These are phyloP conservation scores for Cavia porcellus DNA, from an alignment of 2,113 vertebrate genomes.

Conservation along the genomic window DNA sequence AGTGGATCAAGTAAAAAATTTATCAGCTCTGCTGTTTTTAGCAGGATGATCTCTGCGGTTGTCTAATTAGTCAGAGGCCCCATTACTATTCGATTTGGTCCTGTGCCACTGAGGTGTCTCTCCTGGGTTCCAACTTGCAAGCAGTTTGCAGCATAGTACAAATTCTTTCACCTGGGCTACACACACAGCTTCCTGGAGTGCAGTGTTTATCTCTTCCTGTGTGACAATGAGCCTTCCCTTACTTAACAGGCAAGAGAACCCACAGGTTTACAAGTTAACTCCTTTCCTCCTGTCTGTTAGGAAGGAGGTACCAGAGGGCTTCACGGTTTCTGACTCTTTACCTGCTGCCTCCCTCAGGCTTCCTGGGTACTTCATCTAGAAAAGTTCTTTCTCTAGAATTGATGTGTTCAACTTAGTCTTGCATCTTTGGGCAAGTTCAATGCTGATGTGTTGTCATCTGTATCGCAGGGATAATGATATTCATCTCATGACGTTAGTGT, in stretches of 20 bases:
- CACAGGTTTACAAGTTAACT: accelerated
- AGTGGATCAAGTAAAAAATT: slow-evolving; percentile 70
- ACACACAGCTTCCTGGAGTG: accelerated
- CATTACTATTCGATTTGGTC: not conserved
- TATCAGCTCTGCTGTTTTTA: slow-evolving; percentile 77
- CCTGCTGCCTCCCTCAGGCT: not conserved
- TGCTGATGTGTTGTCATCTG: not conserved
- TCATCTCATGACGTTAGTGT: not conserved
- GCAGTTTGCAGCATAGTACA: not conserved
- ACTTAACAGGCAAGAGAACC: not conserved
- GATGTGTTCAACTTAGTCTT: not conserved
- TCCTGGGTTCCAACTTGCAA: not conserved
- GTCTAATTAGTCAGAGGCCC: slow-evolving; percentile 62
- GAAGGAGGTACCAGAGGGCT: not conserved
- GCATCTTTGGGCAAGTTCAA: not conserved
- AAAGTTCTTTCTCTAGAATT: not conserved
- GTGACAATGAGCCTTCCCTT: not conserved
- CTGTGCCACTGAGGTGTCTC: not conserved
- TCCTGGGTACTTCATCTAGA: not conserved
- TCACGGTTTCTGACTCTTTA: not conserved
- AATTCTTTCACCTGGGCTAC: not conserved
- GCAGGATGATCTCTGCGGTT: slow-evolving; percentile 51
- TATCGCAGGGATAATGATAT: not conserved
- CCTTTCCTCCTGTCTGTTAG: not conserved
- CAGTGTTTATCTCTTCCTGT: accelerated